Base-by-base conservation (phyloP, 2,888 invertebrate genomes). In the Allacma fusca region DNA sequence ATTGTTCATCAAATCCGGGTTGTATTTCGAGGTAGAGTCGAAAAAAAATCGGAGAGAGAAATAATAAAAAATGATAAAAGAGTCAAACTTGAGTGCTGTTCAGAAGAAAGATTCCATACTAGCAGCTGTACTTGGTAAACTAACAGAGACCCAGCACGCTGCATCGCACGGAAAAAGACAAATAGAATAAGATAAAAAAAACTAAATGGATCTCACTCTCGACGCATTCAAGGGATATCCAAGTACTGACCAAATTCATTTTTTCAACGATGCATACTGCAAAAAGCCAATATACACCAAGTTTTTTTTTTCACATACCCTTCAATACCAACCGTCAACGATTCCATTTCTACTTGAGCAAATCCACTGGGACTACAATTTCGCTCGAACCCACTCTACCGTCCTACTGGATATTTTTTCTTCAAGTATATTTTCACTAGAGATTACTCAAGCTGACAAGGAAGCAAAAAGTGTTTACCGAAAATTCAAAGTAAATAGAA, bases 361-460 rank as follows among this genome's bases (percentile, higher is more conserved):
- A 34, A 34, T 57, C 57, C 57, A 21, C 57, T 57, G 57, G 16
- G 7, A 4, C 57, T 57, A 5, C 7, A 4, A 57, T 57, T 57
- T 57, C 16, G 19, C 44, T 43, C 44, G 12, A 43, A 43, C 9
- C 44, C 9, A 19, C 44, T 43, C 19, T 43, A 13, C 44, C 34
- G 9, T 34, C 4, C 34, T 9, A 34, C 13, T 9, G 21, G 57
- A 57, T 57, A 7, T 57, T 57, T 57, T 16, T 21, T 21, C 57
- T 57, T 57, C 57, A 21, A 57, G 57, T 57, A 34, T 34, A 57
- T 57, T 57, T 57, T 57, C 57, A 21, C 57, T 21, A 16, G 57
- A 57, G 57, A 57, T 57, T 57, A 57, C 57, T 57, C 57, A 57
- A 57, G 21, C 57, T 57, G 57, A 57, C 57, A 57, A 7, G n/a